Percentiles rank a stretch among this genome's conserved stretches.
phyloP scores from a whole-genome alignment of 1,140 invertebrate genomes.

The Plutomurus gul region DNA sequence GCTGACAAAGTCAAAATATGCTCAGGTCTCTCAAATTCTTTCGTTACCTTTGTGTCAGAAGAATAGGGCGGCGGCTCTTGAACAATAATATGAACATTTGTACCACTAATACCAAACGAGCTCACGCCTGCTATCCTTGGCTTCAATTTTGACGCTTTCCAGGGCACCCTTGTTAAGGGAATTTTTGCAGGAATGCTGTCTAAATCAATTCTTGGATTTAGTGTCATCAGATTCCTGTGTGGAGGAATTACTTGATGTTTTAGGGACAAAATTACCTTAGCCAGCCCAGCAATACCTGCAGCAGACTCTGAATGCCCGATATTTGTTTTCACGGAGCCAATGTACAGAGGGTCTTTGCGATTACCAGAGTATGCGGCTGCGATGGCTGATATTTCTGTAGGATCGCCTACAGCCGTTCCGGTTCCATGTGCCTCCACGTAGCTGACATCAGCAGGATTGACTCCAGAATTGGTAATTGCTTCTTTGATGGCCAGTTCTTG shows the following conservation, averaged over 20 bases:
- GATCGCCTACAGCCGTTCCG: constrained; percentile 61
- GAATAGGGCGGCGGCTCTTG: constrained; percentile 19
- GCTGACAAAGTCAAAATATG: constrained; percentile 23
- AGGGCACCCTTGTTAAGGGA: neutral
- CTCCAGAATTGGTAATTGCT: constrained; percentile 61
- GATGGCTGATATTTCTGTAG: constrained; percentile 56
- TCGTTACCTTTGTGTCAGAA: neutral
- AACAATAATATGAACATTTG: constrained; percentile 44
- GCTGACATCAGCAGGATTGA: constrained; percentile 60
- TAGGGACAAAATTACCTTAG: constrained; percentile 31
- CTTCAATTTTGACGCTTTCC: neutral
- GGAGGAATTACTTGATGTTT: constrained; percentile 33
- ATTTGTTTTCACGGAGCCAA: constrained; percentile 67
- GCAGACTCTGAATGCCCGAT: constrained; percentile 66
- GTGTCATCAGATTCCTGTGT: constrained; percentile 3
- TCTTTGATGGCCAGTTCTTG: constrained; percentile 62
- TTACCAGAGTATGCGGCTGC: constrained; percentile 62
- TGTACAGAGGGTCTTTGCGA: constrained; percentile 59
- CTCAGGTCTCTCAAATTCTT: neutral
- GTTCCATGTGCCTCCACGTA: constrained; percentile 68
- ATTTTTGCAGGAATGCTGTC: constrained; percentile 29
- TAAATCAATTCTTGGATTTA: constrained; percentile 33
- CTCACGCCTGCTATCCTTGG: constrained; percentile 34
- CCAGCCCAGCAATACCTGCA: constrained; percentile 53
- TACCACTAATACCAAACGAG: constrained; percentile 47